Base-by-base conservation (phyloP, 2,888 invertebrate species). In the Falcaria lacertinaria region DNA sequence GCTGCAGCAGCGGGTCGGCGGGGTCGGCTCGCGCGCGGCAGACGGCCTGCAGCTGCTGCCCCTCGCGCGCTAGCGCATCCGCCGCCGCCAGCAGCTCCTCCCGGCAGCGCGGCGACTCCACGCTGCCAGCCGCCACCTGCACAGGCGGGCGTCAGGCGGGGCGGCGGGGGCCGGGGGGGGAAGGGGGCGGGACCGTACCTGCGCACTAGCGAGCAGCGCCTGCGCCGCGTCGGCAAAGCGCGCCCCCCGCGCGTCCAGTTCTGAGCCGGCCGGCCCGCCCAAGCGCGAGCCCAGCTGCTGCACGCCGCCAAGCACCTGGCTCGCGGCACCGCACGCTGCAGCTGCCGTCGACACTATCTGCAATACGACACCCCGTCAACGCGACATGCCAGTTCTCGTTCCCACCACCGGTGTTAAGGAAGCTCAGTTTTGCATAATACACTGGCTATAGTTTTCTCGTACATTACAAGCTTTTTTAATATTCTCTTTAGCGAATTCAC, bases 291-390 rank as follows among this genome's bases (percentile, higher is more conserved):
- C 55, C 4, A 79, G 50, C 4, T 54, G 55, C 35, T 74, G 62
- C 0, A 72, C 76, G 6, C 54, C 60, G 0, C 60, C 45, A 6
- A 75, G 45, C 41, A 80, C 50, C 33, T 64, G 54, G 0, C 70
- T 68, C 0, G 74, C 65, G 36, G 62, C 58, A 1, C 63, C 63
- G 8, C 74, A 70, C 0, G 70, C 69, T 0, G 45, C 54, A 7
- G 65, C 64, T 1, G 80, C 57, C 5, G 74, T 44, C 1, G 68
- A 65, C 32, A 66, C 4, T 11, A 66, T 57, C 66, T 66, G 25
- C 8, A 32, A 7, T n/a, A 34, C 22, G 28, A n/a, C n/a, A n/a
- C n/a, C n/a, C n/a, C n/a, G n/a, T n/a, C n/a, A n/a, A n/a, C n/a
- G n/a, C n/a, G n/a, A n/a, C n/a, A n/a, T n/a, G n/a, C n/a, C n/a